These are phyloP conservation scores for Micropoecilia bifurca DNA, from an alignment of 2,797 vertebrate genomes.

Conservation along the genomic window DNA sequence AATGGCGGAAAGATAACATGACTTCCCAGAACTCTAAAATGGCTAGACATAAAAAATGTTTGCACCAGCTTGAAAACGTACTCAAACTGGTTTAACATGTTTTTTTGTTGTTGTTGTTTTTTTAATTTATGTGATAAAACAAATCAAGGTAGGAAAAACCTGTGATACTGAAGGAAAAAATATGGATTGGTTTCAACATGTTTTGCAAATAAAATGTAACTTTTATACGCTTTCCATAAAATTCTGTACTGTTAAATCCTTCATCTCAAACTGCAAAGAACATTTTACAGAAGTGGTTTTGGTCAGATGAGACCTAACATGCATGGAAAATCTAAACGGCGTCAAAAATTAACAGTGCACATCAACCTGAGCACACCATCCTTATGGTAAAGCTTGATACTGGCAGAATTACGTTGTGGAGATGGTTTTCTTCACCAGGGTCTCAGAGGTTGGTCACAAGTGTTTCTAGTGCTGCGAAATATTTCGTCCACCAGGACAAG, in stretches of 20 bases:
- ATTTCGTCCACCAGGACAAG: background rate
- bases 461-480: background rate
- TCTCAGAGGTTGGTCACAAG: background rate
- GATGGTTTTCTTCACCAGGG: background rate
- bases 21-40: slow-evolving; percentile 1
- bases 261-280: background rate
- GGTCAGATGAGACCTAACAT: background rate
- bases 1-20: background rate
- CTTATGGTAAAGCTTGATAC: background rate
- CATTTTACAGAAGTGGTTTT: background rate
- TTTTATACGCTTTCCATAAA: background rate
- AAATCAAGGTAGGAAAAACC: background rate
- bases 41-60: background rate
- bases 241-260: background rate
- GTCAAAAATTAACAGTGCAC: background rate
- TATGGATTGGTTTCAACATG: background rate
- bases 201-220: background rate
- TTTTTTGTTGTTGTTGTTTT: background rate
- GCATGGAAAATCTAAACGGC: background rate
- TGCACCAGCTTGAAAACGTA: background rate
- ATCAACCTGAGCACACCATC: background rate
- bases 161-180: background rate
- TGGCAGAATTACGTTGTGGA: background rate
- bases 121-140: background rate
- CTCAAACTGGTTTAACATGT: background rate